Evolutionary conservation across 2,113 vertebrate genomes (phyloP), one percentile per base, ranked within the genome.

Genomic region (Glareola pratincola): DNA sequence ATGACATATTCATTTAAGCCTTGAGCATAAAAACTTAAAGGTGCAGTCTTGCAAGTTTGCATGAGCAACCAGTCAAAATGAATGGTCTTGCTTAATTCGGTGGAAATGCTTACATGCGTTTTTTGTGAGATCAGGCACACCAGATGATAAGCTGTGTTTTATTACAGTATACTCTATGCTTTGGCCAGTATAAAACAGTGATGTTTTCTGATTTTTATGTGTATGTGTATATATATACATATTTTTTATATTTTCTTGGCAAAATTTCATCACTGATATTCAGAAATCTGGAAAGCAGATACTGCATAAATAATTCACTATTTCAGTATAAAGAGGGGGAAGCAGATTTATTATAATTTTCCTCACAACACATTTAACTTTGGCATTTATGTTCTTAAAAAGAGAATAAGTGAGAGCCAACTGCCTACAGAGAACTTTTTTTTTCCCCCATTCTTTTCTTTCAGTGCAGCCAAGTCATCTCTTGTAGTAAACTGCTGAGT

Each of bases 401-500:
- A 39, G 37, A 56, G 9, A 11, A 1, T 13, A 92, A 95, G 37
- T 90, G 78, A 84, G 91, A 95, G 67, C 82, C 88, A 97, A 3
- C 19, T 68, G 83, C 74, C 63, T 80, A 41, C 22, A 78, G 87
- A 89, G 72, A 79, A 36, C 11, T 36, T 8, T 20, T 14, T 47
- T 53, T 39, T 45, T 27, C 8, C 2, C 1, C 1, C 2, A n/a
- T 19, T 60, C 43, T 69, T 90, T 86, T 94, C 24, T 86, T 93
- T 71, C 66, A 81, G 53, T 8, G 14, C 39, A 91, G 89, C 71
- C 81, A 94, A 90, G 79, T 85, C 89, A 92, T 90, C 73, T 67
- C 84, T 87, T 53, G 29, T n/a, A 74, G 75, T 47, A 92, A 96
- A 93, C 45, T 95, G 94, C 95, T 96, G 94, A 93, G 89, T 96